phyloP scores from a whole-genome alignment of 2,113 vertebrate species.

The Heptranchias perlo region DNA sequence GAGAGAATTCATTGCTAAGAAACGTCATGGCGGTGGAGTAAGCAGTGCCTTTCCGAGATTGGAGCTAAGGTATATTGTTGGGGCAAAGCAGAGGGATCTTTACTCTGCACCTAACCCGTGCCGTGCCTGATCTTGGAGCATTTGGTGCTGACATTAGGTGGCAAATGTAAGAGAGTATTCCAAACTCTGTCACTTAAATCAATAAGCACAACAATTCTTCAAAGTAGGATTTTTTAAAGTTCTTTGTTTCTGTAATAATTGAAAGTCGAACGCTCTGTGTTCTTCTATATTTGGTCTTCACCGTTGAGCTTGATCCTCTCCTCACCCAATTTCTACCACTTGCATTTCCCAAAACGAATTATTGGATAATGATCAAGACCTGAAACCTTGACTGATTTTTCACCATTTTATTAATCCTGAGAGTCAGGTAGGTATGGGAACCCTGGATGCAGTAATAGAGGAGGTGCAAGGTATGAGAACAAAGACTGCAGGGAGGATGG shows the following conservation, averaged over 20 bases:
- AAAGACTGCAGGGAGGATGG: too few relatives aligned
- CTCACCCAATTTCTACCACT: neutral
- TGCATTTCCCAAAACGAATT: neutral
- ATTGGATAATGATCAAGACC: neutral
- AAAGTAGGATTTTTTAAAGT: neutral
- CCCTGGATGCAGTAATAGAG: too few relatives aligned
- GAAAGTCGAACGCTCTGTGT: neutral
- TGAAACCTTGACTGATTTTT: neutral
- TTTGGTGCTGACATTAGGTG: neutral
- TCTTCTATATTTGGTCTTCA: neutral
- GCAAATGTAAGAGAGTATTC: neutral
- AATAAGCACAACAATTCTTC: neutral
- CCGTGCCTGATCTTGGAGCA: neutral
- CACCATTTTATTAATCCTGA: neutral
- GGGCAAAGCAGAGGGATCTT: neutral
- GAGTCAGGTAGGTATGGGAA: too few relatives aligned
- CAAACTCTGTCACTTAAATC: neutral
- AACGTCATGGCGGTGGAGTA: too few relatives aligned
- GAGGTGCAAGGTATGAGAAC: too few relatives aligned
- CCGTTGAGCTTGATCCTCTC: neutral
- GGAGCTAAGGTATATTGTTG: too few relatives aligned
- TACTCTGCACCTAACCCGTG: neutral
- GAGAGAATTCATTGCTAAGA: too few relatives aligned
- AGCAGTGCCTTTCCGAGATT: too few relatives aligned
- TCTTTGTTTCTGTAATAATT: neutral